A percentile compares a stretch with the other conserved stretches of the same genome.
Conservation (phyloP, 2,888 invertebrate species). For the Didymodactylos carnosus region DNA sequence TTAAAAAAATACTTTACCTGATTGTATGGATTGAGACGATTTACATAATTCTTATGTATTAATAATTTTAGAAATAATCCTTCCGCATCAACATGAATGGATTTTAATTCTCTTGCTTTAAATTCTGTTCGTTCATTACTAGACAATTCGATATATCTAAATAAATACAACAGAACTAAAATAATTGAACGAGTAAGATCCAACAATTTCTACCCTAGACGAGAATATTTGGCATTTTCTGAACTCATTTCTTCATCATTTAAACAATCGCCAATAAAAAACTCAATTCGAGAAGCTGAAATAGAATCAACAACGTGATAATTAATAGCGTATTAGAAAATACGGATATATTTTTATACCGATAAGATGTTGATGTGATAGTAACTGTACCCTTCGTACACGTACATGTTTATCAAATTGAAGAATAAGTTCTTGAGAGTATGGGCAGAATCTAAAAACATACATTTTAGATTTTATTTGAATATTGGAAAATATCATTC, state of each 20-base stretch:
- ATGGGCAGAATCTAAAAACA: conserved; percentile 47
- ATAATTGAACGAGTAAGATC: too few species aligned
- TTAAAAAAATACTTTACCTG: conserved; percentile 44
- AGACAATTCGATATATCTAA: conserved; percentile 54
- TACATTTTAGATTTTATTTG: too few species aligned
- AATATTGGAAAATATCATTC: too few species aligned
- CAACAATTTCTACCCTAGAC: conserved; percentile 32
- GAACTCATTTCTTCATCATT: conserved; percentile 22
- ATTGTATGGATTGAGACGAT: conserved; percentile 55
- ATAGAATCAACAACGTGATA: neutral
- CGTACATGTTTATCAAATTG: conserved; percentile 53
- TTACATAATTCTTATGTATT: conserved; percentile 60
- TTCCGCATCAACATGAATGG: conserved; percentile 56
- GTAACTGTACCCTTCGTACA: conserved; percentile 65
- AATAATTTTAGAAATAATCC: conserved; percentile 63
- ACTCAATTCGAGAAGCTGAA: conserved; percentile 50
- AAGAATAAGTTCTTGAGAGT: conserved; percentile 69
- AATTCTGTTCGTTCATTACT: conserved; percentile 58
- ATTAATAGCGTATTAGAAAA: neutral
- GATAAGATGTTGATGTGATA: conserved; percentile 76
- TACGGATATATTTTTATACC: too few species aligned
- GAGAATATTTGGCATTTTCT: conserved; percentile 32
- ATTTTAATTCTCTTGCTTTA: conserved; percentile 60
- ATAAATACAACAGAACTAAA: conserved; percentile 16
- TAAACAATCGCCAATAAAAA: conserved; percentile 44